phyloP scores from a whole-genome alignment of 2,888 invertebrate species.

The Pyrrhosoma nymphula region DNA sequence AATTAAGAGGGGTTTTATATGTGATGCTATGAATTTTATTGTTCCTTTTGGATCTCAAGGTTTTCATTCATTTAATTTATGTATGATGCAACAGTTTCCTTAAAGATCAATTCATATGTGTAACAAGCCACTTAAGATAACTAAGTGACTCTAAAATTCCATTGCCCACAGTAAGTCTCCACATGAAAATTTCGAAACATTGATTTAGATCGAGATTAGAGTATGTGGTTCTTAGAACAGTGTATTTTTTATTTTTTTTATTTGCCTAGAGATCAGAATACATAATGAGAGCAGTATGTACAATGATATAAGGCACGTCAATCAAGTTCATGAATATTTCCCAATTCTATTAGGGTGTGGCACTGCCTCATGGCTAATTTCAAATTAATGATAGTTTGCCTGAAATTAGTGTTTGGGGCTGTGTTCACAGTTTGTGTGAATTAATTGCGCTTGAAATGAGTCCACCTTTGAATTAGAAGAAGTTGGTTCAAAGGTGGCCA shows the following conservation, averaged over 20 bases:
- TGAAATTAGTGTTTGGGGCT: slow-evolving; percentile 55
- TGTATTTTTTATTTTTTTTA: no score
- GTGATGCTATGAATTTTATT: no score
- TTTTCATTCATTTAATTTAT: no score
- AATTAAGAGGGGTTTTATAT: no score
- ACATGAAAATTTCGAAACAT: slow-evolving; percentile 53
- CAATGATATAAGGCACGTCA: no score
- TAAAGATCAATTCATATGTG: no score
- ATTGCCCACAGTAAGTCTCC: not conserved
- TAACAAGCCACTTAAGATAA: no score
- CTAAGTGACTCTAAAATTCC: no score
- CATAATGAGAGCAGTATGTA: no score
- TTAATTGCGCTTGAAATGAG: not conserved
- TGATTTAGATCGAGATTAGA: slow-evolving; percentile 39
- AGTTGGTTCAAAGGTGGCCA: slow-evolving; percentile 48
- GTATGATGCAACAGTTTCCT: no score
- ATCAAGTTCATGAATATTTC: not conserved
- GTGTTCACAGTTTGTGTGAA: not conserved
- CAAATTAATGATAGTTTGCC: slow-evolving; percentile 24
- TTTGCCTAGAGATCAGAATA: no score
- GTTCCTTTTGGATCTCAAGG: no score
- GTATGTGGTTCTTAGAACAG: not conserved
- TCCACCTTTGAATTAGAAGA: slow-evolving; percentile 40
- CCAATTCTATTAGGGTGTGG: not conserved
- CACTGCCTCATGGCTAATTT: slow-evolving; percentile 50